Evolutionary conservation across 2,888 invertebrate genomes (phyloP).

Genomic region (Formica aserva): DNA sequence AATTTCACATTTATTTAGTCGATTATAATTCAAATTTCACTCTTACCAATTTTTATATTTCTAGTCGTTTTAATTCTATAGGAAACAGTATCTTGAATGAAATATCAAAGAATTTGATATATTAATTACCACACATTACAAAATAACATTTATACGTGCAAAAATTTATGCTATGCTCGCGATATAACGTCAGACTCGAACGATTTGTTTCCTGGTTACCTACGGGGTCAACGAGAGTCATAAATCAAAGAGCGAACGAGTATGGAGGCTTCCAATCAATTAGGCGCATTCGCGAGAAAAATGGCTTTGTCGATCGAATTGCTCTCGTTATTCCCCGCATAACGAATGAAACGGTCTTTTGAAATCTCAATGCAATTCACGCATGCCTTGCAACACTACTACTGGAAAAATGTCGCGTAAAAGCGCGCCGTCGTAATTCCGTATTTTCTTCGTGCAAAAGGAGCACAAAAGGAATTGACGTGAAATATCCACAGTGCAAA

Average conservation of each 20-base stretch:
- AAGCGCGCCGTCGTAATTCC: constrained; percentile 37
- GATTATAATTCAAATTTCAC: background rate
- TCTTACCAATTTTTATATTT: background rate
- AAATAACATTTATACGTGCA: constrained; percentile 46
- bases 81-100: background rate
- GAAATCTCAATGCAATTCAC: constrained; percentile 40
- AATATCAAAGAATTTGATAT: background rate
- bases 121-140: constrained; percentile 36
- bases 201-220: constrained; percentile 62
- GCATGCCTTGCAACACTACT: constrained; percentile 16
- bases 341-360: constrained; percentile 67
- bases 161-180: constrained; percentile 15
- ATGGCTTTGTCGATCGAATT: constrained; percentile 62
- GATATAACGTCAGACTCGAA: constrained; percentile 48
- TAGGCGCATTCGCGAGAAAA: constrained; percentile 72
- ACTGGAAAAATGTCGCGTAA: constrained; percentile 43
- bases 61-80: background rate
- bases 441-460: background rate
- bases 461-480: background rate
- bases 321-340: constrained; percentile 61
- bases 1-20: background rate
- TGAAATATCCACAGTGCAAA: constrained; percentile 2
- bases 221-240: constrained; percentile 63
- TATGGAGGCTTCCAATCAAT: constrained; percentile 71
- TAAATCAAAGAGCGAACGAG: constrained; percentile 74